A percentile compares a stretch with the other conserved stretches of the same genome.
Evolutionary conservation across 2,888 invertebrate species (phyloP).

Genomic region (Trichopria drosophilae): DNA sequence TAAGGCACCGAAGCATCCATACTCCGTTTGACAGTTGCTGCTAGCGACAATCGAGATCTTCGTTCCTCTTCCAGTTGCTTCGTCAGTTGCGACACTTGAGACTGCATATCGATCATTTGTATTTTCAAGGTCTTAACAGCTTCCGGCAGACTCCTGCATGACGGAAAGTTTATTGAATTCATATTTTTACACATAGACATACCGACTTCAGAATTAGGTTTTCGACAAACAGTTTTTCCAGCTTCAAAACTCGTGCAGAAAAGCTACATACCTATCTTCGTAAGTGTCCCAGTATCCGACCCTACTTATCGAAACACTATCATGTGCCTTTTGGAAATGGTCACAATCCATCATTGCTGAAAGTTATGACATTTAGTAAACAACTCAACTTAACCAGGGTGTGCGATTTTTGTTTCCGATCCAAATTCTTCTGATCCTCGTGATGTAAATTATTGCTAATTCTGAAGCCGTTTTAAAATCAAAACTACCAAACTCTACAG

Average conservation of each 20-base stretch:
- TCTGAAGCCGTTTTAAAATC: not conserved
- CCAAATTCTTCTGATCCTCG: too few relatives aligned
- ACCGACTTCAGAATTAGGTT: not conserved
- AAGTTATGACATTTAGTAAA: constrained; percentile 43
- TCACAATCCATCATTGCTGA: constrained; percentile 56
- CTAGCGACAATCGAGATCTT: constrained; percentile 59
- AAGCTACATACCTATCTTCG: constrained; percentile 51
- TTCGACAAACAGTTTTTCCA: constrained; percentile 9
- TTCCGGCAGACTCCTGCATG: constrained; percentile 71
- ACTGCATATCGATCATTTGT: constrained; percentile 70
- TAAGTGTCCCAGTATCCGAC: constrained; percentile 51
- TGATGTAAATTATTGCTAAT: not conserved
- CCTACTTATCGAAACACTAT: constrained; percentile 53
- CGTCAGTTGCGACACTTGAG: constrained; percentile 64
- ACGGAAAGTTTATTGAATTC: constrained; percentile 44
- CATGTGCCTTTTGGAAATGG: constrained; percentile 50
- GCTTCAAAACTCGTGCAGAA: constrained; percentile 12
- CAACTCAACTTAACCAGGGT: too few relatives aligned
- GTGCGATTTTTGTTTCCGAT: too few relatives aligned
- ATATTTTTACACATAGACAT: not conserved
- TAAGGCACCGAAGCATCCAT: constrained; percentile 48
- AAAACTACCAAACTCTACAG: not conserved
- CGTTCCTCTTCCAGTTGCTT: constrained; percentile 72
- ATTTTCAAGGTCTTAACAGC: constrained; percentile 77
- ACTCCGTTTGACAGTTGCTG: constrained; percentile 53